Evolutionary conservation across 2,113 vertebrate genomes (phyloP), one percentile per base, ranked within the genome.

Genomic region (Gallinago paraguaiae): DNA sequence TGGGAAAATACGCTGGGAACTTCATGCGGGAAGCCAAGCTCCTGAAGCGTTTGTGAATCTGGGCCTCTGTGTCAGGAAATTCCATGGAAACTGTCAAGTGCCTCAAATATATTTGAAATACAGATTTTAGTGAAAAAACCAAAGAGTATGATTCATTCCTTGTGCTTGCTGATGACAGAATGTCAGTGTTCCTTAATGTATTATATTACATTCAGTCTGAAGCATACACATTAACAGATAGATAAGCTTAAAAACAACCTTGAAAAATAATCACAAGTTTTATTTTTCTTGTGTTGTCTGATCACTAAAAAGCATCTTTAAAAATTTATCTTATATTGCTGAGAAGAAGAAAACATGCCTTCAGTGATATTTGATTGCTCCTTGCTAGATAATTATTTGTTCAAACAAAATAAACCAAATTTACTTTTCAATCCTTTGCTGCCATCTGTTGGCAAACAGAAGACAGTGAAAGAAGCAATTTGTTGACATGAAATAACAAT

Each of bases 331-430:
- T 94, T 88, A 56, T 59, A 48, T 87, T 72, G 51, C 90, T 83
- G 88, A 76, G 90, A 91, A 96, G 96, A 97, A 93, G 97, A 96
- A 92, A 96, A 95, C 91, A 95, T 93, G 89, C 84, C 92, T 93
- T 96, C 94, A 96, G 86, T 94, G 92, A 95, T 86, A 97, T 96
- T 93, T 97, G 97, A 97, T 97, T 97, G 96, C 81, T 97, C 17
- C 93, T 91, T 59, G 84, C 56, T 82, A 94, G 74, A 93, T 94
- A 97, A 97, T 97, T 96, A 88, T 91, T 97, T 95, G 71, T 76
- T 91, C 95, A 90, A 96, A 88, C 72, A 95, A 90, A 95, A 83
- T 31, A 64, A 37, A 5, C 53, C 5, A 0, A 82, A 89, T 75
- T 91, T 65, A 54, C 72, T 95, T 69, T 33, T 39, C 68, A 94